Evolutionary conservation across 1,140 invertebrate species (phyloP).

Genomic region (Drosophila littoralis): DNA sequence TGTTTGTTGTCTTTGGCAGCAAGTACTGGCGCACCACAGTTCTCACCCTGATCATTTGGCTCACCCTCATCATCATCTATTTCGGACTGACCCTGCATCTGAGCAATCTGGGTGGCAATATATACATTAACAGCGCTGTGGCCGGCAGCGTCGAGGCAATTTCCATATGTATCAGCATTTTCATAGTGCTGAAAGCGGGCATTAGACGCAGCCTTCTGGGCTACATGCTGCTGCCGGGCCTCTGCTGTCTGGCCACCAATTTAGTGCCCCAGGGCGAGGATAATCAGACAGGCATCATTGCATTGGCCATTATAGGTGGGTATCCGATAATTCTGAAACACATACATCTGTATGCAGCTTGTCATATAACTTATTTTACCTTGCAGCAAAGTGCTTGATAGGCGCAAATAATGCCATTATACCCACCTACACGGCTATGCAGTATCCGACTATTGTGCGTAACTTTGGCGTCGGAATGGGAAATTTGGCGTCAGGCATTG

Average conservation of each 20-base stretch:
- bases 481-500: constrained; percentile 89
- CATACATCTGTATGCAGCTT: not conserved
- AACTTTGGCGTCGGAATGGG: constrained; percentile 90
- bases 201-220: constrained; percentile 87
- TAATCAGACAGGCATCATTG: constrained; percentile 85
- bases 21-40: constrained; percentile 87
- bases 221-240: constrained; percentile 87
- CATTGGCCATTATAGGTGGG: constrained; percentile 86
- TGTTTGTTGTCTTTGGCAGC: constrained; percentile 87
- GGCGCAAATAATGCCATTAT: constrained; percentile 89
- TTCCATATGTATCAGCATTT: constrained; percentile 88
- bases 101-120: constrained; percentile 87
- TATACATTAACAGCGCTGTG: constrained; percentile 88
- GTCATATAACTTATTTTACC: not conserved
- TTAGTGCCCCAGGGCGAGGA: constrained; percentile 84
- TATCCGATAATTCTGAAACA: not conserved
- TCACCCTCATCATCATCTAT: constrained; percentile 89
- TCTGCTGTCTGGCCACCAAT: constrained; percentile 87
- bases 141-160: constrained; percentile 88
- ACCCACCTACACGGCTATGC: constrained; percentile 89
- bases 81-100: constrained; percentile 90
- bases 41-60: constrained; percentile 88
- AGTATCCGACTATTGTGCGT: constrained; percentile 89
- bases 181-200: constrained; percentile 88
- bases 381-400: constrained; percentile 87